phyloP scores from a whole-genome alignment of 2,113 vertebrate genomes.

The Spheniscus mendiculus region DNA sequence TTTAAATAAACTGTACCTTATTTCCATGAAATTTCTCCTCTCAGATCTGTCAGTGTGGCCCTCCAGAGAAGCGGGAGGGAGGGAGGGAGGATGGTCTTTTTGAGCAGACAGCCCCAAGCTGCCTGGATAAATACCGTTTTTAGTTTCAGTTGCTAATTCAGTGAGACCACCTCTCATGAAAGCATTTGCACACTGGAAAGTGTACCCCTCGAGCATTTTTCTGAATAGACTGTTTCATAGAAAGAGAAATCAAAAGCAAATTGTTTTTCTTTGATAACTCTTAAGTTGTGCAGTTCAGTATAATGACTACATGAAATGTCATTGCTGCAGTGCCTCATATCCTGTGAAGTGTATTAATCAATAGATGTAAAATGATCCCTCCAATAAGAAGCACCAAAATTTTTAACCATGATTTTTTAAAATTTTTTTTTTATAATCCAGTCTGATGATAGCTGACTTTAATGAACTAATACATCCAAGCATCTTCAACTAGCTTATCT shows the following conservation, averaged over 20 bases:
- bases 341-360: not conserved
- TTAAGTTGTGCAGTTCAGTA: not conserved
- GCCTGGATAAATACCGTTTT: constrained; percentile 37
- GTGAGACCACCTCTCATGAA: constrained; percentile 56
- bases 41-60: constrained; percentile 48
- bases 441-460: not conserved
- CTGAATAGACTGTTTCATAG: constrained; percentile 6
- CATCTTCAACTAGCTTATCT: not conserved
- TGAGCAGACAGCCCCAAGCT: constrained; percentile 35
- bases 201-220: not conserved
- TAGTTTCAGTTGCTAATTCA: constrained; percentile 47
- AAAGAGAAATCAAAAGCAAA: constrained; percentile 35
- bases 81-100: not conserved
- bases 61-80: not conserved
- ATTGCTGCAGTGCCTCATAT: not conserved
- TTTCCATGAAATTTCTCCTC: constrained; percentile 23
- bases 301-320: not conserved
- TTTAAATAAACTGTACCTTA: constrained; percentile 45
- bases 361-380: not conserved
- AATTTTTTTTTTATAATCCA: not conserved
- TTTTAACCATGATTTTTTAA: not conserved
- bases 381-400: not conserved
- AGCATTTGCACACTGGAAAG: not conserved
- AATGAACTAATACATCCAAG: not conserved
- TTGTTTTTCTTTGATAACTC: constrained; percentile 37